Evolutionary conservation across 1,140 invertebrate species (phyloP), one percentile per base, ranked within the genome.

Genomic region (Drosophila sp.): DNA sequence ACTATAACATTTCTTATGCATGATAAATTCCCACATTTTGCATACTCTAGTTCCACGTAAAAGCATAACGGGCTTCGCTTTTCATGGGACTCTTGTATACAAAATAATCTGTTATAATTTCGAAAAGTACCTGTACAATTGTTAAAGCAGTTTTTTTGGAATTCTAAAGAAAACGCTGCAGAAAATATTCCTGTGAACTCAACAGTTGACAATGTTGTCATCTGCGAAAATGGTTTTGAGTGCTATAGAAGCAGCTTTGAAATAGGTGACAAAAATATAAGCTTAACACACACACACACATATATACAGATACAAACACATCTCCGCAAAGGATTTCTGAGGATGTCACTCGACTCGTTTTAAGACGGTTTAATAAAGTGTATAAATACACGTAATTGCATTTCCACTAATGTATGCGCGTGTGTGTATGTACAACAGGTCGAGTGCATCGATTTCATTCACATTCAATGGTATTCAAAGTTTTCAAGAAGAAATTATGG

Each of bases 171-270:
- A 21, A 21, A 2, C 2, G n/a, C 45, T 5, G 2, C 21, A n/a
- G 18, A 46, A 11, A 46, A 46, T 25, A 25, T 25, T 21, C 4
- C 9, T 50, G 46, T 6, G 27, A 50, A 50, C 5, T 32, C 25
- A 50, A 50, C 46, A 50, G 27, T 50, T 50, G 46, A 14, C 46
- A 29, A 7, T 27, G n/a, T 50, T 50, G 46, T 29, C 46, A 29
- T 3, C 25, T 14, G 46, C 13, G 27, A 1, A 27, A 6, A 16
- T 46, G 18, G 4, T 8, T 43, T 7, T 1, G 40, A 29, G 7
- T 4, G 27, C 27, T 29, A 29, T 7, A 29, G 4, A 6, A 6
- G 27, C 0, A 6, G 25, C 27, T 29, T 29, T 43, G 40, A 48
- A 27, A 11, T 29, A 13, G 11, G 25, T 29, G 46, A 9, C 0